A percentile compares a stretch with the other conserved stretches of the same genome.
Evolutionary conservation across 2,888 invertebrate genomes (phyloP).

Genomic region (Drosophila buzzatii): DNA sequence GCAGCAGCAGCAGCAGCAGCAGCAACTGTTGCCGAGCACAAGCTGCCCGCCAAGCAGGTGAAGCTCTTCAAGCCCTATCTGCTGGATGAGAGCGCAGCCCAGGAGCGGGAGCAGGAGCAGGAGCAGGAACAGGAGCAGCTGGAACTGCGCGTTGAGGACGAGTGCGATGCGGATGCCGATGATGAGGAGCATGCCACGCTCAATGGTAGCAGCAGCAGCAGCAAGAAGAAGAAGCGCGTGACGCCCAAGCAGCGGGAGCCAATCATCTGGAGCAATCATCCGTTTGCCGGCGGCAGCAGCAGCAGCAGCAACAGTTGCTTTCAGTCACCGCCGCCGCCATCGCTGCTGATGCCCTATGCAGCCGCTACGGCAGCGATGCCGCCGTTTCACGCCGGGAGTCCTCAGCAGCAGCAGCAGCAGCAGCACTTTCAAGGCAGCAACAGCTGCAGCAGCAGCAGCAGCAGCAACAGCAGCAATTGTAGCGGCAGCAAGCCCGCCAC

Average conservation of each 20-base stretch:
- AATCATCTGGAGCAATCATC: conserved; percentile 84
- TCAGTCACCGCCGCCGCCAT: conserved; percentile 70
- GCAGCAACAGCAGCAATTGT: conserved; percentile 29
- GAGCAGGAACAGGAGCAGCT: conserved; percentile 26
- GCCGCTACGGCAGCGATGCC: conserved; percentile 50
- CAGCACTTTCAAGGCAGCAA: conserved; percentile 24
- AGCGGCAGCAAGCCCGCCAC: conserved; percentile 55
- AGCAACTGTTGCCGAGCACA: conserved; percentile 45
- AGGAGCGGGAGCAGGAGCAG: conserved; percentile 3
- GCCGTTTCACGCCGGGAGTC: conserved; percentile 80
- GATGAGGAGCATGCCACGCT: conserved; percentile 57
- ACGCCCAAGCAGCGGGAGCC: conserved; percentile 76
- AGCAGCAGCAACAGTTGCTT: conserved; percentile 62
- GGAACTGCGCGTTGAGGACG: conserved; percentile 53
- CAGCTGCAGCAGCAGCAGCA: conserved; percentile 16
- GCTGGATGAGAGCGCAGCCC: conserved; percentile 87
- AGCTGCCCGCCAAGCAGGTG: conserved; percentile 86
- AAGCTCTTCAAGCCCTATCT: conserved; percentile 92
- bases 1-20: neutral
- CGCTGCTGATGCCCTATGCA: conserved; percentile 45
- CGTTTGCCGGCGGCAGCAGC: conserved; percentile 52
- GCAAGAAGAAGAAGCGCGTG: conserved; percentile 59
- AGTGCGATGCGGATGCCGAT: conserved; percentile 54
- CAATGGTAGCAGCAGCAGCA: conserved; percentile 16
- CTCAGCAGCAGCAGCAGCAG: conserved; percentile 55